phyloP scores from a whole-genome alignment of 2,113 vertebrate genomes.

The Pristiophorus japonicus region DNA sequence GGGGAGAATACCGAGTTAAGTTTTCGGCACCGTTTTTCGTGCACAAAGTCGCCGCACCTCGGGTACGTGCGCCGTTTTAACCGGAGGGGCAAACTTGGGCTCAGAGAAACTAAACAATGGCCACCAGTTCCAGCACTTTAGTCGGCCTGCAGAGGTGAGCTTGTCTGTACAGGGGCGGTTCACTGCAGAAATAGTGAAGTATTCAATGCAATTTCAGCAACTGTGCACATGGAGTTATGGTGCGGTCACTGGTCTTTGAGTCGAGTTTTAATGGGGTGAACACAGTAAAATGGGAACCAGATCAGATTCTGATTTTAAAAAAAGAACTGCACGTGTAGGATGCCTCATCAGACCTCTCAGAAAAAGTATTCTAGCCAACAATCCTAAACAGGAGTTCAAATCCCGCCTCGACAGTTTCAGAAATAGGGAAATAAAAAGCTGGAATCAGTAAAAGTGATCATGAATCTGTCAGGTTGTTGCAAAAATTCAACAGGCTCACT shows the following conservation, averaged over 20 bases:
- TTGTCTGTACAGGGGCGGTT: neutral
- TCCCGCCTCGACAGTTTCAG: neutral
- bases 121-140: neutral
- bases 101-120: neutral
- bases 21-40: too few relatives aligned
- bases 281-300: neutral
- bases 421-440: neutral
- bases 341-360: neutral
- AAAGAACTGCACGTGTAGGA: neutral
- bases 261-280: neutral
- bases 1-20: too few relatives aligned
- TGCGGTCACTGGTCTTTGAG: neutral
- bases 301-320: neutral
- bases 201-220: neutral
- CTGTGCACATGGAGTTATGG: neutral
- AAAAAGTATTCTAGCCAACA: neutral
- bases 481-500: neutral
- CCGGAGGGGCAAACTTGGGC: too few relatives aligned
- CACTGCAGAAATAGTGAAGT: neutral
- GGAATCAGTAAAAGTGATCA: neutral
- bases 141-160: neutral
- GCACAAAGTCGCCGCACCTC: too few relatives aligned
- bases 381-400: neutral
- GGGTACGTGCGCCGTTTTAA: too few relatives aligned
- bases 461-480: neutral